phyloP scores from a whole-genome alignment of 2,888 invertebrate genomes.

The Zeuzera pyrina region DNA sequence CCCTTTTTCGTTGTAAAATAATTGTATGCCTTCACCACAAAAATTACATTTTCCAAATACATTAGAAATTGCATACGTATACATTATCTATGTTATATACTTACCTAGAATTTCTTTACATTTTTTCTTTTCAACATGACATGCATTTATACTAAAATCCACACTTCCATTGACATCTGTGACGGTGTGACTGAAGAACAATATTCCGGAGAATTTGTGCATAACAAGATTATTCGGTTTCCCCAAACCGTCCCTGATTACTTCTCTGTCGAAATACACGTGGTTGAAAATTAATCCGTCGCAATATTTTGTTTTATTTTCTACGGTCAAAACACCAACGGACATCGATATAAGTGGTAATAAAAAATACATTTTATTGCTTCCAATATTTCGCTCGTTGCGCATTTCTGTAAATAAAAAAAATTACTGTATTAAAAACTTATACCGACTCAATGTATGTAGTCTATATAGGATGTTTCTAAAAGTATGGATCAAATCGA shows the following conservation, averaged over 20 bases:
- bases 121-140: constrained; percentile 30
- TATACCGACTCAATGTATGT: too few species aligned
- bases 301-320: constrained; percentile 25
- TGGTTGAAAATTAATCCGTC: constrained; percentile 45
- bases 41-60: too few species aligned
- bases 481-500: too few species aligned
- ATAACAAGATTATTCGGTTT: constrained; percentile 46
- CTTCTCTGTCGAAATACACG: constrained; percentile 40
- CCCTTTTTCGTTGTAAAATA: too few species aligned
- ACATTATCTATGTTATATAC: too few species aligned
- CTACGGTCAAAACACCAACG: background rate
- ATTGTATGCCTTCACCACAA: too few species aligned
- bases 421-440: too few species aligned
- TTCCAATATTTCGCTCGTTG: background rate
- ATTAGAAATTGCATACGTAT: too few species aligned
- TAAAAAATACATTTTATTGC: constrained; percentile 4
- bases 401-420: too few species aligned
- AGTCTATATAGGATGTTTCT: too few species aligned
- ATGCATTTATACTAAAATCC: constrained; percentile 44
- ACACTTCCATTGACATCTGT: constrained; percentile 31
- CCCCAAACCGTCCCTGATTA: constrained; percentile 31
- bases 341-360: constrained; percentile 2
- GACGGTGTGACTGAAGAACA: constrained; percentile 56
- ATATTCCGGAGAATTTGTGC: constrained; percentile 42
- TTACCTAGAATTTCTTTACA: constrained; percentile 32